Percentiles rank a stretch among this genome's conserved stretches.
Conservation (phyloP, 2,113 vertebrate genomes). For the Eonycteris spelaea region DNA sequence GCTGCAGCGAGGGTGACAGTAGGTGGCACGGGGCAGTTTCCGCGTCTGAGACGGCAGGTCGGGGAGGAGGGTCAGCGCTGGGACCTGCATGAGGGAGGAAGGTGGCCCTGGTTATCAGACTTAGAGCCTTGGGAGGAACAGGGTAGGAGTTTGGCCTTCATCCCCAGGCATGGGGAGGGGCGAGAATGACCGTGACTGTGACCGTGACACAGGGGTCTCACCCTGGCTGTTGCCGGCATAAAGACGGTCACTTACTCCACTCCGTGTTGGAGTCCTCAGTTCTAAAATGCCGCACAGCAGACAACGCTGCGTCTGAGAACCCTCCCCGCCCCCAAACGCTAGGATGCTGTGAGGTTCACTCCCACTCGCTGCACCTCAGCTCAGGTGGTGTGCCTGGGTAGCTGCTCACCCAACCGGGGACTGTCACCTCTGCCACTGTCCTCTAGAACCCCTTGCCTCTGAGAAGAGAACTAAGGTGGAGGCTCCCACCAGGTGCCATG, state of each 20-base stretch:
- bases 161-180: neutral
- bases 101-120: neutral
- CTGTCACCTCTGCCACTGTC: no score
- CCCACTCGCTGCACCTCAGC: neutral
- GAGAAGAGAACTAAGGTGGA: neutral
- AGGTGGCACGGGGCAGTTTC: no score
- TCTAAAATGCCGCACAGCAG: neutral
- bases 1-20: no score
- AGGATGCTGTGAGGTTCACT: no score
- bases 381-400: neutral
- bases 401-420: neutral
- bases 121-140: no score
- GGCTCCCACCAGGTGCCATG: accelerated
- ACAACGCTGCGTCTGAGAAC: no score
- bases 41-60: neutral
- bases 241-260: accelerated
- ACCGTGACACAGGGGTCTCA: neutral
- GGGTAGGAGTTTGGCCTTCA: no score
- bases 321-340: neutral
- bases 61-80: neutral
- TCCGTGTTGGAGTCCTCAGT: neutral
- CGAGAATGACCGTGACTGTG: accelerated
- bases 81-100: neutral
- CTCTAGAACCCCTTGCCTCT: neutral
- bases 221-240: neutral